A percentile compares a stretch with the other conserved stretches of the same genome.
Evolutionary conservation across 2,888 invertebrate genomes (phyloP).

Genomic region (Xestia sexstrigata): DNA sequence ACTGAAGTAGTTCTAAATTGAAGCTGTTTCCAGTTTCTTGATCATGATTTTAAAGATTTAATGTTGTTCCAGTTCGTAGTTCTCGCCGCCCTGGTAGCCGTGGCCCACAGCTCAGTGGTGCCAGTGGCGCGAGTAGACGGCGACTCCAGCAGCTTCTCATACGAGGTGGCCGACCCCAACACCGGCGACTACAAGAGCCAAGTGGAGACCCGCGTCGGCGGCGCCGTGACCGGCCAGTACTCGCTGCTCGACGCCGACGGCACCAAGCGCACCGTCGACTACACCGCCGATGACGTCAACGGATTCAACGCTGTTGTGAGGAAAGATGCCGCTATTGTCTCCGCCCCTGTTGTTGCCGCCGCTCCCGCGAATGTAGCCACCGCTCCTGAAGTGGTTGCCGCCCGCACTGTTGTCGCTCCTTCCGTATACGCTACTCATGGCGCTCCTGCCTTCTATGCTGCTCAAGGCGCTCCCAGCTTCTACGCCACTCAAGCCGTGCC

Average conservation of each 20-base stretch:
- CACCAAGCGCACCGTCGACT: constrained; percentile 90
- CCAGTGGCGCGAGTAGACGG: constrained; percentile 78
- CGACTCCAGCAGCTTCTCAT: constrained; percentile 86
- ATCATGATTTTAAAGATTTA: constrained; percentile 1
- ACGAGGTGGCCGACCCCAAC: constrained; percentile 89
- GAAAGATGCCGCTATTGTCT: constrained; percentile 83
- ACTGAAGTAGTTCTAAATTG: neutral
- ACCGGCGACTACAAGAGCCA: constrained; percentile 91
- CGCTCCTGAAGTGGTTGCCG: constrained; percentile 35
- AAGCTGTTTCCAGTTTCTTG: neutral
- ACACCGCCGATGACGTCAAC: constrained; percentile 87
- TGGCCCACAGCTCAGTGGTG: constrained; percentile 81
- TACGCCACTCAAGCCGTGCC: constrained; percentile 64
- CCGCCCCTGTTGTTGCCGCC: constrained; percentile 79
- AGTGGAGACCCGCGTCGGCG: constrained; percentile 89
- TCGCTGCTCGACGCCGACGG: constrained; percentile 90
- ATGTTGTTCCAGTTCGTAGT: constrained; percentile 79
- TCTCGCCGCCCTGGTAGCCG: constrained; percentile 79
- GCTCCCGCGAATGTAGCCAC: constrained; percentile 71
- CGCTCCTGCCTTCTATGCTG: constrained; percentile 62
- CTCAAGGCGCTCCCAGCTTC: constrained; percentile 66
- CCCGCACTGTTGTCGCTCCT: constrained; percentile 65
- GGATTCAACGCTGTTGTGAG: constrained; percentile 91
- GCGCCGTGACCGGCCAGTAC: constrained; percentile 89
- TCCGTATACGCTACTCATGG: constrained; percentile 51